These are phyloP conservation scores for Suricata suricatta DNA, from an alignment of 2,113 vertebrate species.

Conservation along the genomic window DNA sequence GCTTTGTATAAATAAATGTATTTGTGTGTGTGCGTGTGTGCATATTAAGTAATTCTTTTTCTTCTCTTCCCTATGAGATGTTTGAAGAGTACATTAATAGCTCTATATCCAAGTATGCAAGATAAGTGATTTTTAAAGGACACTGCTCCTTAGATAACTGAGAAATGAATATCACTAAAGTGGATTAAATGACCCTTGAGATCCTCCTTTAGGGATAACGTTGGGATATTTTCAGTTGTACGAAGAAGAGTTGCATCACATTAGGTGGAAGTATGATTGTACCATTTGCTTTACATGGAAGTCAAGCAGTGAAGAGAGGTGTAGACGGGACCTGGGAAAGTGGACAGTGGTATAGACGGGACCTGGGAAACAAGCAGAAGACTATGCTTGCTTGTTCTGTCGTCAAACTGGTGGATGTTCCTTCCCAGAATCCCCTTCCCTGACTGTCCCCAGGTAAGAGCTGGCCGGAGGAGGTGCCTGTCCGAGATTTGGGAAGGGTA, in stretches of 20 bases:
- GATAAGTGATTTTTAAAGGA: background rate
- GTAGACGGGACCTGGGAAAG: no score
- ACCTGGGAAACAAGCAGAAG: background rate
- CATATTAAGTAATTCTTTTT: background rate
- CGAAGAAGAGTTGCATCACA: background rate
- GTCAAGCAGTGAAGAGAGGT: background rate
- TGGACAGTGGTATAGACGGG: no score
- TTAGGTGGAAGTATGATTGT: background rate
- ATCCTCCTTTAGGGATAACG: background rate
- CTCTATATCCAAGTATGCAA: background rate
- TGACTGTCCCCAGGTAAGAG: background rate
- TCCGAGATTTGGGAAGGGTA: background rate
- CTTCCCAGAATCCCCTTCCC: background rate
- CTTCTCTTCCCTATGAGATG: background rate
- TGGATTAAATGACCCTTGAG: background rate
- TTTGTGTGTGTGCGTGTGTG: background rate
- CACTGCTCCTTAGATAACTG: background rate
- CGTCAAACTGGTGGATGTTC: no score
- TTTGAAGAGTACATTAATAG: no score
- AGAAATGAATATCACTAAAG: background rate
- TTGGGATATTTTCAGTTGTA: background rate
- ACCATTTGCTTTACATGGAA: background rate
- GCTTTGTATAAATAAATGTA: background rate
- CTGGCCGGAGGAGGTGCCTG: rapidly evolving
- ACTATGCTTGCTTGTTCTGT: background rate